Conservation (phyloP, 2,797 vertebrate species). For the Varecia variegata region DNA sequence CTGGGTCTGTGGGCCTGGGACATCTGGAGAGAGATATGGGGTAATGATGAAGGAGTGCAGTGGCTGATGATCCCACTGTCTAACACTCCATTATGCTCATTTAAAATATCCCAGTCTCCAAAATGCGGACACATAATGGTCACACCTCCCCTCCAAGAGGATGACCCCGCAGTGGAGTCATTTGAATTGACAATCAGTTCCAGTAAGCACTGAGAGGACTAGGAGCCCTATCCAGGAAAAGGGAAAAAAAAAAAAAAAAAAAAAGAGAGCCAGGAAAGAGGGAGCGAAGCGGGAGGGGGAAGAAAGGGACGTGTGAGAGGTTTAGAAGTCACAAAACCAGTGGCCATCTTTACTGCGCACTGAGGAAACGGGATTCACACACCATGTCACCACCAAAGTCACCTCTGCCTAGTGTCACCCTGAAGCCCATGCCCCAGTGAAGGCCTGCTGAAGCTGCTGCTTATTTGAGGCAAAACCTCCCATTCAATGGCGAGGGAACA, state of each 20-base stretch:
- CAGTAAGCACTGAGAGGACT: slow-evolving; percentile 75
- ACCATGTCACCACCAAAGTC: not conserved
- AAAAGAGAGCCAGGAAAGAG: slow-evolving; percentile 63
- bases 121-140: slow-evolving; percentile 63
- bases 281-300: not conserved
- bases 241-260: slow-evolving; percentile 56
- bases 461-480: not conserved
- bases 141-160: slow-evolving; percentile 66
- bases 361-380: not conserved
- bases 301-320: not conserved
- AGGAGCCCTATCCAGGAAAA: slow-evolving; percentile 77
- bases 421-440: not conserved
- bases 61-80: not conserved
- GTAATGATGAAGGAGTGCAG: not conserved
- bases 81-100: not conserved
- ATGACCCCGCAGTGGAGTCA: slow-evolving; percentile 55
- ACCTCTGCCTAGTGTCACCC: not conserved
- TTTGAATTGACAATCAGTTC: slow-evolving; percentile 84
- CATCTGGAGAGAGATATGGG: too few species aligned
- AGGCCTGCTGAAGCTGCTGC: fast-evolving
- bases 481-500: not conserved
- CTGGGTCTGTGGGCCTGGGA: not conserved
- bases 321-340: slow-evolving; percentile 57
- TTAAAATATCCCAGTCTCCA: slow-evolving; percentile 64
- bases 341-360: not conserved